Evolutionary conservation across 2,888 invertebrate species (phyloP), one percentile per base, ranked within the genome.

Genomic region (Petrophora chlorosata): DNA sequence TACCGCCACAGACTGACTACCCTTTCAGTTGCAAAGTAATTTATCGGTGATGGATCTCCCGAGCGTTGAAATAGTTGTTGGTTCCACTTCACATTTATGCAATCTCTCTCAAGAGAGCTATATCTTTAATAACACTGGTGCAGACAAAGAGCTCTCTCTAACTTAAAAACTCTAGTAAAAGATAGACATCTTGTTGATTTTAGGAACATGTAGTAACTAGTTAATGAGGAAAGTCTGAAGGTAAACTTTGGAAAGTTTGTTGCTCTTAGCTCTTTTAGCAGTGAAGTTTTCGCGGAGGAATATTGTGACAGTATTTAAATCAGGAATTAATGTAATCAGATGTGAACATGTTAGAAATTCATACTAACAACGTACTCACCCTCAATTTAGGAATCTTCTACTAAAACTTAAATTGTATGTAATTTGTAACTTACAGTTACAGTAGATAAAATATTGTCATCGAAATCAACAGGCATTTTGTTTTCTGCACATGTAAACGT

Each of bases 191-290:
- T 23, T 40, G 43, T 47, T 35, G 39, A 36, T 43, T 47, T 52
- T 47, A 17, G 10, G 16, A 47, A 53, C 35, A 36, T 43, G n/a
- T n/a, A n/a, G n/a, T n/a, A n/a, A n/a, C 40, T 10, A 10, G 26
- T 43, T 36, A 47, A 44, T 43, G 44, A 48, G 28, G 35, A 41
- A 53, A 48, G 43, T 48, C 40, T 47, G 40, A 9, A 15, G 5
- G 8, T n/a, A 17, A 36, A 38, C 10, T 17, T 17, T n/a, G 17
- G 17, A 17, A 28, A 39, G 13, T 40, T 29, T 0, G 14, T 15
- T 10, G 26, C 26, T 36, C 17, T 30, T n/a, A 23, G 12, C 25
- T n/a, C 13, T 12, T 5, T 35, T 25, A 22, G 19, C 7, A n/a
- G 5, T n/a, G n/a, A 17, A 17, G 10, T 33, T 33, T 16, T 9